Base-by-base conservation (phyloP, 2,888 invertebrate genomes). In the Lasioglossum calceatum region DNA sequence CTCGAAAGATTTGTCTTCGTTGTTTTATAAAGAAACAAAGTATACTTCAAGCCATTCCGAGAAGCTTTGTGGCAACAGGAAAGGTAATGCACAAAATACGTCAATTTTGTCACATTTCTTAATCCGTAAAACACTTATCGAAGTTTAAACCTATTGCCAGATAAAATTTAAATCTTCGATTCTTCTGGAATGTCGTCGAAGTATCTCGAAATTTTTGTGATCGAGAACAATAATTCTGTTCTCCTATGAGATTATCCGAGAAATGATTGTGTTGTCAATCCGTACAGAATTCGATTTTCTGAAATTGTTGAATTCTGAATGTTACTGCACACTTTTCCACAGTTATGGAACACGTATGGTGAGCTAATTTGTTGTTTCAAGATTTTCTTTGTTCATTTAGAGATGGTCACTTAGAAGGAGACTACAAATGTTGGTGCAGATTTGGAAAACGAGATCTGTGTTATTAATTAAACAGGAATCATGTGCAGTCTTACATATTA, bases 1-100 rank as follows among this genome's bases (percentile, higher is more conserved):
- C 1, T 58, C 39, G 12, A 5, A 71, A 12, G 23, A n/a, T 67
- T 12, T 23, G 19, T 19, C 19, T 12, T 16, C 8, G 2, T 36
- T 50, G 27, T 76, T 47, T 4, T 32, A 23, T 19, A 54, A n/a
- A 54, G 32, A 77, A 44, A 67, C 27, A n/a, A 32, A 19, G 27
- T 78, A 67, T 67, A 67, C 67, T 75, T 50, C 4, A 16, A 78
- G 39, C 50, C 27, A 75, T 84, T 47, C 82, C 54, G 32, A 42
- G 58, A 27, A 71, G 32, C 50, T 16, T 39, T 2, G 10, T 10
- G n/a, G 47, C 16, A n/a, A 42, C 4, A n/a, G 54, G 16, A n/a
- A 78, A 78, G 19, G 72, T 42, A 8, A 32, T 5, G 58, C 32
- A 71, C 10, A 70, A 74, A 61, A 82, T 23, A 47, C 12, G 19